Evolutionary conservation across 2,797 vertebrate species (phyloP), one percentile per base, ranked within the genome.

Genomic region (Anisognathus igniventris): DNA sequence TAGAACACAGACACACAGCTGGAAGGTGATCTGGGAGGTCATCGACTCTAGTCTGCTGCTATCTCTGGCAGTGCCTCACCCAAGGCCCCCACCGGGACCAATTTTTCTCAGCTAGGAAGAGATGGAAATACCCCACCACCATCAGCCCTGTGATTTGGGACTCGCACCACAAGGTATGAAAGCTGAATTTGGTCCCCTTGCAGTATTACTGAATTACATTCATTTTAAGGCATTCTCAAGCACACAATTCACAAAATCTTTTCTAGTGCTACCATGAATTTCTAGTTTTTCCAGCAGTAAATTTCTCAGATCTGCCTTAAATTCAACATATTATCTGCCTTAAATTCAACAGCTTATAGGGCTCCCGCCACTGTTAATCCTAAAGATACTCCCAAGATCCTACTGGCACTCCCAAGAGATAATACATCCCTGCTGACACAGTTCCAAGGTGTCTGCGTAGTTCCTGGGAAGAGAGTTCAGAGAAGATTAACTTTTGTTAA

Each of bases 81-180:
- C 2, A 1, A 86, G 78, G 77, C 28, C 66, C 74, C 73, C 81
- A 75, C 25, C 0, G 37, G 66, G 79, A 88, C 70, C 68, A 91
- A 94, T 93, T 95, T 88, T 91, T 82, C 92, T 83, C 57, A 57
- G 56, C 78, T 30, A 75, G 54, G 70, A 92, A 93, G 40, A 91
- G 33, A 80, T 1, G 24, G 78, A 92, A 95, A 88, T 72, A 77
- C 17, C 68, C 35, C 51, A 62, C 35, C 47, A 67, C n/a, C 1
- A 53, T 42, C 89, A 91, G 24, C 16, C 18, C n/a, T 21, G 31
- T 48, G 94, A 78, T 56, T 23, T 62, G 70, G 68, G 75, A 90
- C 44, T 76, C 20, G 1, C 14, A 80, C 39, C 75, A 50, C 39
- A 44, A 30, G 27, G 47, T 37, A 0, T 28, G 74, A 86, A 33